Evolutionary conservation across 1,140 invertebrate species (phyloP).

Genomic region (Heliconius congener): DNA sequence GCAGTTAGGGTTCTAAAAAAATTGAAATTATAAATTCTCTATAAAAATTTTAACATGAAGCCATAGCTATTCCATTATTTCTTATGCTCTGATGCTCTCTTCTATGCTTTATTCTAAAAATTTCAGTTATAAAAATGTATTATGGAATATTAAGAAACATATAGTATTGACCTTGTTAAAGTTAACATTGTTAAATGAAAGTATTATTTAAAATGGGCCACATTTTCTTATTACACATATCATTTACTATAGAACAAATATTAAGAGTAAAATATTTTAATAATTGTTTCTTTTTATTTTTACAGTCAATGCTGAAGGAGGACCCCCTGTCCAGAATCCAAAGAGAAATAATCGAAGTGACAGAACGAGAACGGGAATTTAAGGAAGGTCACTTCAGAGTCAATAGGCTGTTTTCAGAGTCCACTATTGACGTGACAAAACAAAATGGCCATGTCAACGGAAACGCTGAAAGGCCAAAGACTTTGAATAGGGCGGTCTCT

Average conservation of each 20-base stretch:
- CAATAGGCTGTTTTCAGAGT: slow-evolving; percentile 73
- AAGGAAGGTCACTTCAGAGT: slow-evolving; percentile 83
- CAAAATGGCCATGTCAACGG: slow-evolving; percentile 71
- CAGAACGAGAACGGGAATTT: slow-evolving; percentile 85
- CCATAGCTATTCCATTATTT: too few relatives aligned
- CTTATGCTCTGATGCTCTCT: too few relatives aligned
- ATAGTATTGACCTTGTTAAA: too few relatives aligned
- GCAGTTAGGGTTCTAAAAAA: background rate
- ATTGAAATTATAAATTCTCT: too few relatives aligned
- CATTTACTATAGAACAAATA: too few relatives aligned
- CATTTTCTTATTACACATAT: too few relatives aligned
- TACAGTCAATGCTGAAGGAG: slow-evolving; percentile 80
- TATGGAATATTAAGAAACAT: too few relatives aligned
- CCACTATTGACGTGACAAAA: slow-evolving; percentile 67
- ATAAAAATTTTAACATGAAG: background rate
- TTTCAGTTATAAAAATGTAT: too few relatives aligned
- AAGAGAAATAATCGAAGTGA: slow-evolving; percentile 86
- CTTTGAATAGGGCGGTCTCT: slow-evolving; percentile 82
- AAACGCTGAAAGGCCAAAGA: slow-evolving; percentile 74
- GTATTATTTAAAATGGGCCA: too few relatives aligned
- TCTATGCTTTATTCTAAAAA: too few relatives aligned
- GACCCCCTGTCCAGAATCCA: slow-evolving; percentile 85
- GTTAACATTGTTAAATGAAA: too few relatives aligned
- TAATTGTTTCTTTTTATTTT: slow-evolving; percentile 44
- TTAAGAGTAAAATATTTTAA: background rate